Conservation (phyloP, 2,797 vertebrate genomes). For the Anguilla anguilla region DNA sequence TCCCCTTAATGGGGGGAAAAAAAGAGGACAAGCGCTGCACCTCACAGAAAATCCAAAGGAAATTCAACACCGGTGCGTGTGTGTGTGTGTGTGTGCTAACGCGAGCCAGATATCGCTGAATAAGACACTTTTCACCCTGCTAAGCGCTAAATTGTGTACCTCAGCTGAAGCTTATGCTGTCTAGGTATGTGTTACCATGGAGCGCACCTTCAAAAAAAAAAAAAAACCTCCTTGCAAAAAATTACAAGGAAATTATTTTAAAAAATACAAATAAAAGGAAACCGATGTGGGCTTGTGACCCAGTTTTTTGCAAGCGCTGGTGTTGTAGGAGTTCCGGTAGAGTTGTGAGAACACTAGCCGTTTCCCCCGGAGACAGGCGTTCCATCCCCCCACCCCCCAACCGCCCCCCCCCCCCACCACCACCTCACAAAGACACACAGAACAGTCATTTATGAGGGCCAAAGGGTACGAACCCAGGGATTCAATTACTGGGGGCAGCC, state of each 20-base stretch:
- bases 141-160: constrained; percentile 9
- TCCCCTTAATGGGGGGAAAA: not conserved
- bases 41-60: not conserved
- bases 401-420: not conserved
- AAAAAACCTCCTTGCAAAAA: not conserved
- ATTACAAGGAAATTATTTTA: not conserved
- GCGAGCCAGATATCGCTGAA: too few relatives aligned
- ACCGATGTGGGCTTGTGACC: not conserved
- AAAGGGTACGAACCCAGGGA: not conserved
- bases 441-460: not conserved
- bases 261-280: not conserved
- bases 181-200: not conserved
- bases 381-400: not conserved
- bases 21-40: not conserved
- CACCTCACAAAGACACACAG: not conserved
- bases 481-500: not conserved
- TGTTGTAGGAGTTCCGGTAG: not conserved
- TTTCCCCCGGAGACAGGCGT: too few relatives aligned
- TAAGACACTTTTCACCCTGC: not conserved
- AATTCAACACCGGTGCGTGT: constrained; percentile 3
- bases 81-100: too few relatives aligned
- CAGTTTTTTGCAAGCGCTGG: not conserved
- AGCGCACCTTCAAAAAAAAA: constrained; percentile 3
- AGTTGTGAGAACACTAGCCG: too few relatives aligned
- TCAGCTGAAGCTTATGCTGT: constrained; percentile 24